These are phyloP conservation scores for Laticauda colubrina DNA, from an alignment of 2,113 vertebrate species.

Conservation along the genomic window DNA sequence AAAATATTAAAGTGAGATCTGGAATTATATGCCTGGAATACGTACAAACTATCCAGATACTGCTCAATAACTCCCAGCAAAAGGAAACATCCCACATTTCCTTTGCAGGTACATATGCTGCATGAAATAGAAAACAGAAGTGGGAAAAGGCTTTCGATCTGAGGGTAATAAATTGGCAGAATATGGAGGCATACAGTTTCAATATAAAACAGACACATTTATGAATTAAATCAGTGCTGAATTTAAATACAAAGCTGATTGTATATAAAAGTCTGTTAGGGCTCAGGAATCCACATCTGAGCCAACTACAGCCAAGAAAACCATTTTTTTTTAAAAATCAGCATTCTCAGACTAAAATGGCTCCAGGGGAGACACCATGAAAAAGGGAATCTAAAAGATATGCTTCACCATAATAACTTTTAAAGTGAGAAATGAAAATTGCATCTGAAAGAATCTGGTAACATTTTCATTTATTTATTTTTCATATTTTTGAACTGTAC, in stretches of 20 bases:
- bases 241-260: background rate
- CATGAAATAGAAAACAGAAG: background rate
- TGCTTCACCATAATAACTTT: background rate
- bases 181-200: background rate
- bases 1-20: background rate
- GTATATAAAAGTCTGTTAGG: background rate
- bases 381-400: background rate
- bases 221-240: background rate
- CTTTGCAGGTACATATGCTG: background rate
- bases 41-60: background rate
- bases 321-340: background rate
- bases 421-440: background rate
- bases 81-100: background rate
- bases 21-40: background rate
- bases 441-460: conserved; percentile 12
- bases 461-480: background rate
- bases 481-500: background rate
- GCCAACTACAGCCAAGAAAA: background rate
- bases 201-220: background rate
- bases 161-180: background rate
- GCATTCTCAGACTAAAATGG: background rate
- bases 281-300: background rate
- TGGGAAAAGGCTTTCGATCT: background rate
- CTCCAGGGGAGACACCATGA: background rate
- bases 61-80: background rate